Percentiles rank a stretch among this genome's conserved stretches.
phyloP scores from a whole-genome alignment of 2,113 vertebrate genomes.

The Psephotus haematonotus region DNA sequence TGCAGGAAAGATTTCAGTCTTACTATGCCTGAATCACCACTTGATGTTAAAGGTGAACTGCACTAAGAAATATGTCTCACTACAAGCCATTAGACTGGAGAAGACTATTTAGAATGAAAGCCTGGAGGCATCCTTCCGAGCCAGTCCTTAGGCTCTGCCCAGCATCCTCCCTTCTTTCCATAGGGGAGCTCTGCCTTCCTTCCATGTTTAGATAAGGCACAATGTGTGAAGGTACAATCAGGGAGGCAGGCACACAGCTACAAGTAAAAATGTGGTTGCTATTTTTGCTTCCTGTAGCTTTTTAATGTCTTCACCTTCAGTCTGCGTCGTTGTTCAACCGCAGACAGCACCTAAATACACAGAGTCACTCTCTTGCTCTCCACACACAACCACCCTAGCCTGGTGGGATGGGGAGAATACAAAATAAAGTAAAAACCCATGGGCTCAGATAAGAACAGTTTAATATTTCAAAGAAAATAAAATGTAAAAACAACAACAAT shows the following conservation, averaged over 20 bases:
- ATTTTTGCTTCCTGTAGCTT: not conserved
- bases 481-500: not conserved
- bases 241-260: rapidly evolving
- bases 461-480: not conserved
- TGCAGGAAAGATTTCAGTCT: not conserved
- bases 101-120: not conserved
- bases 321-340: not conserved
- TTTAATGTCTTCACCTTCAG: not conserved
- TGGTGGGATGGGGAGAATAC: not conserved
- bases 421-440: not conserved
- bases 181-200: not conserved
- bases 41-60: not conserved
- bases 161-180: not conserved
- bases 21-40: not conserved
- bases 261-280: not conserved
- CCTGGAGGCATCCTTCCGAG: not conserved
- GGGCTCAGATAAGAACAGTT: not conserved
- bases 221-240: not conserved
- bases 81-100: not conserved
- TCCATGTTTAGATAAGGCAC: not conserved
- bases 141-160: not conserved
- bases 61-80: not conserved
- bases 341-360: not conserved
- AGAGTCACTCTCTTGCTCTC: not conserved
- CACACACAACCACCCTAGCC: not conserved